Conservation (phyloP, 2,888 invertebrate genomes). For the Pseudanteris insignis region DNA sequence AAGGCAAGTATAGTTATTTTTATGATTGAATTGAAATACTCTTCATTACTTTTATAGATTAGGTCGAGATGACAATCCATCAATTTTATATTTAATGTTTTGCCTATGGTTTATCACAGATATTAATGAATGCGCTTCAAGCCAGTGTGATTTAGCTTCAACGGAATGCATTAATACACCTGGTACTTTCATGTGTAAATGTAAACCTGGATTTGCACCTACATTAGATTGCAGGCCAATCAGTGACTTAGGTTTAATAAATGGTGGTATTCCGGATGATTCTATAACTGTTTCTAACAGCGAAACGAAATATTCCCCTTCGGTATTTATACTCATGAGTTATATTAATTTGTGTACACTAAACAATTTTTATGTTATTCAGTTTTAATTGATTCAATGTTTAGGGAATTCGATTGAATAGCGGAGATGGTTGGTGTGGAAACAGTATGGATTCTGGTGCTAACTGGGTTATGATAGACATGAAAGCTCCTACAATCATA, state of each 20-base stretch:
- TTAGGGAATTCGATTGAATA: slow-evolving; percentile 84
- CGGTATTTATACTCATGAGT: too few species aligned
- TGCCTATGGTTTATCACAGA: slow-evolving; percentile 68
- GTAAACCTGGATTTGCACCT: slow-evolving; percentile 82
- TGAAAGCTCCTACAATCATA: slow-evolving; percentile 87
- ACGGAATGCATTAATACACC: slow-evolving; percentile 90
- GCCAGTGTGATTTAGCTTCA: slow-evolving; percentile 89
- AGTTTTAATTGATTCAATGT: too few species aligned
- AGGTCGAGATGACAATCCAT: too few species aligned
- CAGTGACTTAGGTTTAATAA: slow-evolving; percentile 86
- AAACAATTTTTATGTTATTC: neutral
- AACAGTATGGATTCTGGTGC: slow-evolving; percentile 84
- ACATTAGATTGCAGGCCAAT: slow-evolving; percentile 90
- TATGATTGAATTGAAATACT: too few species aligned
- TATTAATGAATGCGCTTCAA: slow-evolving; percentile 88
- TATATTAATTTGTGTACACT: neutral
- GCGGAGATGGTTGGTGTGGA: slow-evolving; percentile 90
- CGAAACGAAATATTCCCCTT: slow-evolving; percentile 84
- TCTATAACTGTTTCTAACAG: slow-evolving; percentile 83
- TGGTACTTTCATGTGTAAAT: slow-evolving; percentile 90
- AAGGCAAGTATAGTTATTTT: slow-evolving; percentile 71
- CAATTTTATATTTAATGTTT: too few species aligned
- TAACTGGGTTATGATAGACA: slow-evolving; percentile 88
- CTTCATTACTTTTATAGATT: too few species aligned
- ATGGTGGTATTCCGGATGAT: slow-evolving; percentile 90